Evolutionary conservation across 1,140 invertebrate species (phyloP), one percentile per base, ranked within the genome.

Genomic region (Zaprionus vittiger): DNA sequence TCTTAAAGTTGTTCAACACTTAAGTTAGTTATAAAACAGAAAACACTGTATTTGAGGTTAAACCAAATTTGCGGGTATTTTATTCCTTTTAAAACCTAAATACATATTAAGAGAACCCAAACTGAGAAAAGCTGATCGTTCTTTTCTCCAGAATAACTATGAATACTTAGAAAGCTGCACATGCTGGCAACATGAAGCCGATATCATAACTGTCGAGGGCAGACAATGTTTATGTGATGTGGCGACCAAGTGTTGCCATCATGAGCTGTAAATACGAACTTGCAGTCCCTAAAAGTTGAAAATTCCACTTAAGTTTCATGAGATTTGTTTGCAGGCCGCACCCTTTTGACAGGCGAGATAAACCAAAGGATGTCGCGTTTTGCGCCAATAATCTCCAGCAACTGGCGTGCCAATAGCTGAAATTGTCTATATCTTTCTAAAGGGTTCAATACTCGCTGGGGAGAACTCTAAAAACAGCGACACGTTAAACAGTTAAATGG

Each of bases 291-390:
- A 60, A 64, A 63, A 75, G 76, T 75, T 78, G 44, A 75, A 75
- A 75, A 47, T 70, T 65, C 55, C 56, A 61, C 76, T 75, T 63
- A 47, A 65, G 64, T 78, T 78, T 69, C 28, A 74, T 78, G 26
- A 20, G 57, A 74, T 64, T 59, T 57, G 59, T 31, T 76, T 65
- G 54, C 15, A 14, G 24, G 38, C 12, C 68, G 41, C 56, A 62
- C 67, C 31, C 70, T 54, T 41, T 37, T 67, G 66, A 66, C 22
- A 37, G 52, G 72, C 34, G 11, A 41, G 22, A 75, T 49, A 47
- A 28, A 31, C 57, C 4, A 62, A 15, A 34, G 15, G 38, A 59
- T 26, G 34, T n/a, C 37, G 62, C 34, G 15, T 20, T 38, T 22
- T 15, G 54, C 26, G 20, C 11, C 12, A 5, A 52, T 59, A 22